A percentile compares a stretch with the other conserved stretches of the same genome.
Evolutionary conservation across 1,140 invertebrate genomes (phyloP).

Genomic region (Matsumurasca onukii): DNA sequence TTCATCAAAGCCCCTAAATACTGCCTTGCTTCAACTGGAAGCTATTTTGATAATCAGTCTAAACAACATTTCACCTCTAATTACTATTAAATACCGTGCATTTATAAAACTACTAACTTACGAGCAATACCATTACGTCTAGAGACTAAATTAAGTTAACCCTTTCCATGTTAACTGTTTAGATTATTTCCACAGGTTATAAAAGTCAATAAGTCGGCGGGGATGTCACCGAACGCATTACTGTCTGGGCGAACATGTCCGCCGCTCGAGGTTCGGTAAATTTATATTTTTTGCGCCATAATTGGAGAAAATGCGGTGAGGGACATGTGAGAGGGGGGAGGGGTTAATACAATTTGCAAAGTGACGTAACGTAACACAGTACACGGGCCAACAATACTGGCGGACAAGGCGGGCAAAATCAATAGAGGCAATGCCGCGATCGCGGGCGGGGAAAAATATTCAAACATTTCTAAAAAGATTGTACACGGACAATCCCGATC

Average conservation of each 20-base stretch:
- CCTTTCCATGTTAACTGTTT: too few relatives aligned
- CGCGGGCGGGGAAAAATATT: conserved; percentile 17
- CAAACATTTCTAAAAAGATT: conserved; percentile 19
- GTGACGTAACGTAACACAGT: conserved; percentile 7
- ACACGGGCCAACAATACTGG: conserved; percentile 16
- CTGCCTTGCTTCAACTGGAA: too few relatives aligned
- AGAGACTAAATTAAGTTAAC: too few relatives aligned
- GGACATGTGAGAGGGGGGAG: too few relatives aligned
- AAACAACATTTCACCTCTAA: too few relatives aligned
- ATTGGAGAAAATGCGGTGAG: conserved; percentile 21
- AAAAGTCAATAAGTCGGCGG: conserved; percentile 4
- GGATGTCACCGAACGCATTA: not conserved
- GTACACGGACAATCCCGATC: not conserved
- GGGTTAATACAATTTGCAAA: conserved; percentile 21
- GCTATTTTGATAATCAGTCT: too few relatives aligned
- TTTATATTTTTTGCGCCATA: conserved; percentile 25
- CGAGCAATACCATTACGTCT: too few relatives aligned
- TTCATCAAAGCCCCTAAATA: too few relatives aligned
- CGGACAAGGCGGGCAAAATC: conserved; percentile 5
- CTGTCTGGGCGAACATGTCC: conserved; percentile 2
- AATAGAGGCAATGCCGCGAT: conserved; percentile 1
- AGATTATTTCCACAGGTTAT: not conserved
- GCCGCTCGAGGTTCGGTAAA: not conserved
- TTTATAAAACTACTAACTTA: too few relatives aligned
- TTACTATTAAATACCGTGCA: too few relatives aligned